Base-by-base conservation (phyloP, 1,140 invertebrate species). In the Aphis craccivora region DNA sequence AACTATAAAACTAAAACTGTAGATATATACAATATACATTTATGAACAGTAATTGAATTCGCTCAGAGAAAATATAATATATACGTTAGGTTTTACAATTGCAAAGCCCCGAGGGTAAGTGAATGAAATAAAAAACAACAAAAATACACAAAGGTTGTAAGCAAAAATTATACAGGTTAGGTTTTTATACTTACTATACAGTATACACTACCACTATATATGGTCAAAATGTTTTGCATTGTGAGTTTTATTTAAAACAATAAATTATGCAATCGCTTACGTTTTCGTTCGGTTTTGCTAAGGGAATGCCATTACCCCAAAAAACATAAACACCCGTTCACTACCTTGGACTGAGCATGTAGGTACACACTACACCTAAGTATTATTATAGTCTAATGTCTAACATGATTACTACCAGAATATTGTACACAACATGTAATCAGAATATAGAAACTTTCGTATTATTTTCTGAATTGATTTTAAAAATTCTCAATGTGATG, bases 201-300 rank as follows among this genome's bases (percentile, higher is more conserved):
- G 37, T 40, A 40, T 40, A 40, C 37, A 40, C 37, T 40, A 40
- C 37, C 37, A 89, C 53, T 53, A 89, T 89, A 48, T 8, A 51
- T 35, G 48, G 48, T 89, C 87, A 89, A 20, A 89, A 53, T 89
- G 87, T 89, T 89, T 51, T 35, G 22, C n/a, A 88, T 88, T 89
- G 35, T 51, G 48, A 53, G 8, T 48, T 88, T 48, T 87, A n/a
- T 88, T 88, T 35, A 20, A 30, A 37, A 53, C 20, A 89, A 89
- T 89, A 89, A 53, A 89, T 89, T 89, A 89, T 53, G 87, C 87
- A 53, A 35, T 53, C 87, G 35, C 20, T 89, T 53, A 53, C 22
- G 87, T 53, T 40, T 40, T 40, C 37, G 37, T 40, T 40, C 87
- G 35, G 48, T 22, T 89, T 14, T 51, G 20, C n/a, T 23, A 11